Percentiles rank a stretch among this genome's conserved stretches.
phyloP scores from a whole-genome alignment of 1,140 invertebrate species.

The Palaemon carinicauda region DNA sequence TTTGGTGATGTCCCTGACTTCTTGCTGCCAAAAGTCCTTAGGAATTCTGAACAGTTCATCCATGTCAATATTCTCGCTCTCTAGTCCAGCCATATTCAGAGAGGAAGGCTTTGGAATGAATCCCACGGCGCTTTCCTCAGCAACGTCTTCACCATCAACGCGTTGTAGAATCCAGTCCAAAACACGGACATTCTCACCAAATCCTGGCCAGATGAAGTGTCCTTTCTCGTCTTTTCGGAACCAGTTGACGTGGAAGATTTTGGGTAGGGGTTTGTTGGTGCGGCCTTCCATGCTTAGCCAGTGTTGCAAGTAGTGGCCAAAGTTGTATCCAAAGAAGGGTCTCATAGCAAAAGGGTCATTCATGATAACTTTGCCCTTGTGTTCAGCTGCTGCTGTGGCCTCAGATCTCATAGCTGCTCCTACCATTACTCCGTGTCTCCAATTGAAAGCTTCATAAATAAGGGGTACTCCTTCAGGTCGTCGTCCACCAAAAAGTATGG shows the following conservation, averaged over 20 bases:
- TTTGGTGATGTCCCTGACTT: constrained; percentile 72
- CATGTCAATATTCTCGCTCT: constrained; percentile 73
- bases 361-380: constrained; percentile 86
- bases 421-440: constrained; percentile 96
- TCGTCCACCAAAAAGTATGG: constrained; percentile 95
- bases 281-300: constrained; percentile 85
- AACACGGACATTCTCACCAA: constrained; percentile 94
- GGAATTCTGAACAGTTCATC: constrained; percentile 86
- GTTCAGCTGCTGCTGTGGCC: constrained; percentile 96
- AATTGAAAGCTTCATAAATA: constrained; percentile 89
- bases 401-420: constrained; percentile 89
- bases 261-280: constrained; percentile 75
- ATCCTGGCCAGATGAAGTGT: constrained; percentile 97
- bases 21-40: constrained; percentile 91
- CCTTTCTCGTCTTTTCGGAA: constrained; percentile 85
- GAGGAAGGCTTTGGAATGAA: constrained; percentile 74
- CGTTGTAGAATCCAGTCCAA: constrained; percentile 92
- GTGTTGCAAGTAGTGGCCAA: constrained; percentile 92
- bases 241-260: constrained; percentile 98
- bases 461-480: constrained; percentile 92
- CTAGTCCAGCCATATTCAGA: constrained; percentile 77
- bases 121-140: constrained; percentile 70
- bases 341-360: constrained; percentile 99
- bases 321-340: constrained; percentile 99
- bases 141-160: constrained; percentile 71